Base-by-base conservation (phyloP, 2,113 vertebrate species). In the Marcusenius ussheri region DNA sequence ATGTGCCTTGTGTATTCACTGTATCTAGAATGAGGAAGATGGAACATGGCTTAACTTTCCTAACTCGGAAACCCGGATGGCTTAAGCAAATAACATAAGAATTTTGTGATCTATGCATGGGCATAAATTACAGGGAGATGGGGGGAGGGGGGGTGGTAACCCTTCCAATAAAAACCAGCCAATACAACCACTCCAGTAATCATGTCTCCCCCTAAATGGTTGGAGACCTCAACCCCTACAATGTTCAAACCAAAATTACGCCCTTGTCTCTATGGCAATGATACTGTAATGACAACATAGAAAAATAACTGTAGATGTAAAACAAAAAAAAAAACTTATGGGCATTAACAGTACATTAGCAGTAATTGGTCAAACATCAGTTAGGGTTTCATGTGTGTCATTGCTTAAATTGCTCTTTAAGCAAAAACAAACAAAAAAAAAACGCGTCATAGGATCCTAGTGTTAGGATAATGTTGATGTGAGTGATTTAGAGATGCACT, bases 61-160 rank as follows among this genome's bases (percentile, higher is more conserved):
- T 53, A 53, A 19, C 3, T 90, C 89, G 90, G 80, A 89, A 85
- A 88, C 51, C 21, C 7, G 6, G 90, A 88, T 27, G 62, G 62
- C 84, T 88, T 89, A 58, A 58, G 62, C 50, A 50, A 88, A 92
- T 92, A 88, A 92, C 91, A 90, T 90, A 87, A 89, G 90, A 89
- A 90, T 62, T 90, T 91, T 89, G 80, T 80, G 39, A 91, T 93
- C 92, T 91, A 94, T 91, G 53, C 53, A 56, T 21, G 53, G 53
- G 53, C 19, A 6, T 56, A 21, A 56, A 56, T 56, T 56, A 56
- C 53, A 21, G 53, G 19, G 53, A 56, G 53, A 19, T 53, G 19
- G 53, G 53, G 53, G 53, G 53, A 56, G 5, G 19, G 53, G 53
- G 53, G 19, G 19, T 56, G 7, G 53, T 21, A 21, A 56, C 53